Evolutionary conservation across 1,140 invertebrate species (phyloP).

Genomic region (Drosophila lini): DNA sequence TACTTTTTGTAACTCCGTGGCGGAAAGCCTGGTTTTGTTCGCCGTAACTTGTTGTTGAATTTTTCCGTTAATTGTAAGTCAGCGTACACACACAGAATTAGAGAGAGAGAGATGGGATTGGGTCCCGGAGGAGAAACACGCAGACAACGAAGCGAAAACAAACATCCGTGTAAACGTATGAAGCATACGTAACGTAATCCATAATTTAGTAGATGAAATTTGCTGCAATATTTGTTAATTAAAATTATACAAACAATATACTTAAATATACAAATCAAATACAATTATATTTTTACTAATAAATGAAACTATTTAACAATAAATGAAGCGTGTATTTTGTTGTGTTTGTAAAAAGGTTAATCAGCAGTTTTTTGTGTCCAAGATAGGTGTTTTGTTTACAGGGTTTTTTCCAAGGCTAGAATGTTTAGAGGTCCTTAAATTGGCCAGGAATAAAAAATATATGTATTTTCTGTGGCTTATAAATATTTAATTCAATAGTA

Average conservation of each 20-base stretch:
- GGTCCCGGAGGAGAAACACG: constrained; percentile 15
- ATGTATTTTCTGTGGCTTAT: background rate
- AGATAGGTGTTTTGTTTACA: background rate
- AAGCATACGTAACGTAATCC: constrained; percentile 60
- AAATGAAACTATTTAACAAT: constrained; percentile 54
- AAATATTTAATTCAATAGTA: background rate
- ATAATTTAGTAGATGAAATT: constrained; percentile 80
- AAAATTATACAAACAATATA: constrained; percentile 75
- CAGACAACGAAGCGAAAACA: constrained; percentile 60
- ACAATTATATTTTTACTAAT: constrained; percentile 76
- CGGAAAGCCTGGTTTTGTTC: constrained; percentile 35
- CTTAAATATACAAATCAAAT: constrained; percentile 74
- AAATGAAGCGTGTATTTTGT: background rate
- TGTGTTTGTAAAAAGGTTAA: background rate
- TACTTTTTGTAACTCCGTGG: constrained; percentile 45
- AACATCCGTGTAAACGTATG: constrained; percentile 63
- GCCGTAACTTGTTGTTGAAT: constrained; percentile 60
- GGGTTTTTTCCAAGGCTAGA: background rate
- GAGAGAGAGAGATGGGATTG: background rate
- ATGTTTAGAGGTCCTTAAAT: background rate
- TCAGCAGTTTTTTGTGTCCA: background rate
- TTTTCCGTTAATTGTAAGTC: constrained; percentile 57
- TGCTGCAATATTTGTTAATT: constrained; percentile 83
- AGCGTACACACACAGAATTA: constrained; percentile 25
- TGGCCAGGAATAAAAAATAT: background rate